Percentiles rank a stretch among this genome's conserved stretches.
Evolutionary conservation across 2,888 invertebrate species (phyloP).

Genomic region (Oligia latruncula): DNA sequence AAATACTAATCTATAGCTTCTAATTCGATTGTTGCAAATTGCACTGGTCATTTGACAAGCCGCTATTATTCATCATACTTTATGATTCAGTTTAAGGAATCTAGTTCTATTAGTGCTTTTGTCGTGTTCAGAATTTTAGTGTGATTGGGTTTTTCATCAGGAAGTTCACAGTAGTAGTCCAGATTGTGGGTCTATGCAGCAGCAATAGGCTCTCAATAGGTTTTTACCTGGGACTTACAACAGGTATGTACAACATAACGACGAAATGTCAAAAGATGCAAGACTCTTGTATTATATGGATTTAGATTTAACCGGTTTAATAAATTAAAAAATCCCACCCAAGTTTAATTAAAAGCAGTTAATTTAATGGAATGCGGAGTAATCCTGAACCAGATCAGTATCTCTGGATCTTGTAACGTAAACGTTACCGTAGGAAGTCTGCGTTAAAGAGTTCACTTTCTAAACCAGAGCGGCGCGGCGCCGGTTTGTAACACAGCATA

Average conservation of each 20-base stretch:
- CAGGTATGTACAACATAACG: too few species aligned
- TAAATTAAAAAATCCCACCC: not conserved
- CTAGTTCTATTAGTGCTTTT: not conserved
- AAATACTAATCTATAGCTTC: conserved; percentile 36
- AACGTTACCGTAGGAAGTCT: conserved; percentile 69
- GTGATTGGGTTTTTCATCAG: not conserved
- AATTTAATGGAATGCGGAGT: conserved; percentile 55
- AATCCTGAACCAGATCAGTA: conserved; percentile 57
- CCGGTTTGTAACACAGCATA: conserved; percentile 56
- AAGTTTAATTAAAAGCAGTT: conserved; percentile 49
- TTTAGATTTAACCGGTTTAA: not conserved
- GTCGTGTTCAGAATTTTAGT: too few species aligned
- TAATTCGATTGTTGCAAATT: conserved; percentile 37
- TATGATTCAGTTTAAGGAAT: not conserved
- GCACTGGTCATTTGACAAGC: conserved; percentile 21
- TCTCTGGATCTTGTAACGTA: conserved; percentile 54
- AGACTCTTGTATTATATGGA: too few species aligned
- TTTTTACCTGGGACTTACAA: too few species aligned
- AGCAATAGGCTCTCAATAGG: too few species aligned
- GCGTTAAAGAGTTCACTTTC: conserved; percentile 74
- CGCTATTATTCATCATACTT: conserved; percentile 10
- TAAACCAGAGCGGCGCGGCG: conserved; percentile 70
- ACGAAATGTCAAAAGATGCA: not conserved
- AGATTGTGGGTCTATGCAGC: not conserved
- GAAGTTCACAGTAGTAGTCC: not conserved